Percentiles rank a stretch among this genome's conserved stretches.
Conservation (phyloP, 2,888 invertebrate species). For the Acronicta alni region DNA sequence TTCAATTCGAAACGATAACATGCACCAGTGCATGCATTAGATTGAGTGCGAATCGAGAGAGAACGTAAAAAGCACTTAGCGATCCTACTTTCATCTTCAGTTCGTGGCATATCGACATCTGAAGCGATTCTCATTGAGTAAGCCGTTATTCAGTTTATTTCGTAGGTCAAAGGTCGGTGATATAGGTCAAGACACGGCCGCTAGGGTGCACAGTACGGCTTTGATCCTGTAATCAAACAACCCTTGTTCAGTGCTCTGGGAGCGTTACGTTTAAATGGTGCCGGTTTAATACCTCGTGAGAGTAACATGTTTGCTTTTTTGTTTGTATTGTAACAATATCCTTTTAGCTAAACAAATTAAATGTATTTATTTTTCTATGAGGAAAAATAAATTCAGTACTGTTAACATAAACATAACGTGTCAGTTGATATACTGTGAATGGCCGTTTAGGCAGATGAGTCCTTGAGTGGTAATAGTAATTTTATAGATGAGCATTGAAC, state of each 20-base stretch:
- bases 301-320: constrained; percentile 22
- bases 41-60: constrained; percentile 17
- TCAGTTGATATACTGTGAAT: no score
- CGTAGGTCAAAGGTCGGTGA: constrained; percentile 57
- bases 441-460: no score
- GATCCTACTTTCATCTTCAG: constrained; percentile 13
- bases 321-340: neutral
- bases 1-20: no score
- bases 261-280: constrained; percentile 46
- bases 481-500: no score
- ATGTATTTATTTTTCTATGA: no score
- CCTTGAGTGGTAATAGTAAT: no score
- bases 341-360: neutral
- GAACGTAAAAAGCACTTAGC: constrained; percentile 22
- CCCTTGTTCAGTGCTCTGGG: constrained; percentile 53
- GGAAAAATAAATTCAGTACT: no score
- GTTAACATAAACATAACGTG: no score
- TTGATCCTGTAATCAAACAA: constrained; percentile 55
- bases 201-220: constrained; percentile 35
- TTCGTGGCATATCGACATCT: constrained; percentile 46
- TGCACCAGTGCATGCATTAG: no score
- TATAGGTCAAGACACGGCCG: constrained; percentile 58
- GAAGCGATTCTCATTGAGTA: constrained; percentile 33
- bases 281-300: constrained; percentile 22
- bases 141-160: constrained; percentile 51